Percentiles rank a stretch among this genome's conserved stretches.
These are phyloP conservation scores for Pandemis cinnamomeana DNA, from an alignment of 2,888 invertebrate species.

Conservation along the genomic window DNA sequence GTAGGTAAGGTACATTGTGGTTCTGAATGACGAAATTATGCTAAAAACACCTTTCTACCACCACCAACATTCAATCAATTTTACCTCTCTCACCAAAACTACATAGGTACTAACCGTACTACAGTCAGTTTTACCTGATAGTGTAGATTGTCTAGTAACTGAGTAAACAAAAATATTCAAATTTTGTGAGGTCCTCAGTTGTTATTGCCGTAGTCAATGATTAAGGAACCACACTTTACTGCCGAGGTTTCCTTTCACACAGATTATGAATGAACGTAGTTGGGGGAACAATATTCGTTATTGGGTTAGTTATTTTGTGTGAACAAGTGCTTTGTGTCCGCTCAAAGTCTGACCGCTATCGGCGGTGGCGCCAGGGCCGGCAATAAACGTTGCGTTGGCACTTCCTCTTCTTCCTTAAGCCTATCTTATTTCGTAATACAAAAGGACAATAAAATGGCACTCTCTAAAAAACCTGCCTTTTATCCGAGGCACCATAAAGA, in stretches of 20 bases:
- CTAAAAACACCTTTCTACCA: background rate
- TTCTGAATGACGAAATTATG: background rate
- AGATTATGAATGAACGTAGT: constrained; percentile 59
- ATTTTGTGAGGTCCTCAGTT: constrained; percentile 6
- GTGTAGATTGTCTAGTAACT: constrained; percentile 18
- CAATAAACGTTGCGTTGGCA: constrained; percentile 43
- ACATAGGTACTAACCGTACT: background rate
- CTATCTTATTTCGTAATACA: constrained; percentile 18
- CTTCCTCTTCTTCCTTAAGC: constrained; percentile 34
- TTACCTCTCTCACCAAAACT: background rate
- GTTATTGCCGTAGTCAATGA: constrained; percentile 29
- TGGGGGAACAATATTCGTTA: constrained; percentile 53
- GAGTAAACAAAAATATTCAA: constrained; percentile 31
- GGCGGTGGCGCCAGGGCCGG: constrained; percentile 57
- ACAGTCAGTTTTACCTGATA: background rate
- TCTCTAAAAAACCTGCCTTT: background rate
- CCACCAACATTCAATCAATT: background rate
- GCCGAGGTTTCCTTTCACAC: constrained; percentile 28
- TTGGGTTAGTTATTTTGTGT: constrained; percentile 60
- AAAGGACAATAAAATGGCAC: constrained; percentile 20
- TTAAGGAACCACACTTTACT: constrained; percentile 5
- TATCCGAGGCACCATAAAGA: background rate
- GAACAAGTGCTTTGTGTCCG: constrained; percentile 39
- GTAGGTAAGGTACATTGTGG: too few relatives aligned
- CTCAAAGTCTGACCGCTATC: constrained; percentile 47